Base-by-base conservation (phyloP, 2,797 vertebrate species). In the Champsocephalus gunnari region DNA sequence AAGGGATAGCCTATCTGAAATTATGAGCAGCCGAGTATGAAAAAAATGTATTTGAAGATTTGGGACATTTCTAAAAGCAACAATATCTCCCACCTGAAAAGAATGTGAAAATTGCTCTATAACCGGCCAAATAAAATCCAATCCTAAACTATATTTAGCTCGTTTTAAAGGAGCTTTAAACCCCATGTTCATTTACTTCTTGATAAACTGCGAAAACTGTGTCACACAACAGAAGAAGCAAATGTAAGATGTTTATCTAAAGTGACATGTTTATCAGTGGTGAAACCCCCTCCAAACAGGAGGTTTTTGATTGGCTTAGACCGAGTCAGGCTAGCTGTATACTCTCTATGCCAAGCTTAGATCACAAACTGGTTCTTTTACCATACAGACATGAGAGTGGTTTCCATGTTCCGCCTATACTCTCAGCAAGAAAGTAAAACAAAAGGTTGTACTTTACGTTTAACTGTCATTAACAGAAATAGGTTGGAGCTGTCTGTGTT, bases 1-100 rank as follows among this genome's bases (percentile, higher is more conserved):
- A 74, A 71, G 34, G 21, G 32, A 28, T 73, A 17, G 17, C 21
- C 10, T 50, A 6, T 2, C 61, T 62, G 50, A 58, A 49, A 24
- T 21, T 44, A 44, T 43, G 41, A 44, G 34, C 34, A 41, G 10
- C 17, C 1, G 6, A 28, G 12, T 28, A 38, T 24, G 24, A 13
- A 14, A 54, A 55, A 28, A 21, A 16, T 2, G 9, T 9, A 38
- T 38, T 47, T 47, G 14, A 16, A 19, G 49, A 21, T 11, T 51
- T 51, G 10, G 49, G 49, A n/a, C 4, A 21, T 51, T 14, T 49
- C 49, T 21, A 2, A 21, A 4, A 50, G 49, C 2, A 11, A 12
- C 2, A 1, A 19, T 51, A 47, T 47, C 50, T 53, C 50, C 50
- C 50, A 53, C 19, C 50, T 21, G 50, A 53, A 53, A 53, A 21